These are phyloP conservation scores for Clivina fossor DNA, from an alignment of 2,888 invertebrate genomes.

Conservation along the genomic window DNA sequence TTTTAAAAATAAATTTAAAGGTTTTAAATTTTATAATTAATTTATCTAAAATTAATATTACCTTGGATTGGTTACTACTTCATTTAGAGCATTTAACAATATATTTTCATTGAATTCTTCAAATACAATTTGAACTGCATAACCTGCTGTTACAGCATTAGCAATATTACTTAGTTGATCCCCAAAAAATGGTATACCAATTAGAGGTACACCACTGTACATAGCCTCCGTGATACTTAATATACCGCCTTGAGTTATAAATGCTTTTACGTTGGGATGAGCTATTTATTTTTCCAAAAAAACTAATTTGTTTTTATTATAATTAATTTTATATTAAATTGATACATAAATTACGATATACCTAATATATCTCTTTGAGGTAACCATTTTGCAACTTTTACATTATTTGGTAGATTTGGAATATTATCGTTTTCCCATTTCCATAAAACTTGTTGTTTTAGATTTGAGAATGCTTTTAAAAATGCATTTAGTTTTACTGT, in stretches of 20 bases:
- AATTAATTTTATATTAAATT: background rate
- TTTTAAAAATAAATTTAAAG: too few species aligned
- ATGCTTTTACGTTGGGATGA: constrained; percentile 58
- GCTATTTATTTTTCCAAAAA: constrained; percentile 46
- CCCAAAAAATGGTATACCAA: constrained; percentile 56
- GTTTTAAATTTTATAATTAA: too few species aligned
- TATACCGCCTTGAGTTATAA: constrained; percentile 62
- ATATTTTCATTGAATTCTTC: constrained; percentile 51
- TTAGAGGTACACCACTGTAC: constrained; percentile 53
- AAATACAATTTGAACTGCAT: constrained; percentile 50
- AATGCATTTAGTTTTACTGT: constrained; percentile 41
- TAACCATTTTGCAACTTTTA: constrained; percentile 46
- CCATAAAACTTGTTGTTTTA: constrained; percentile 49
- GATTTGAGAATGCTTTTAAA: constrained; percentile 45
- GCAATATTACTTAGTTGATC: constrained; percentile 56
- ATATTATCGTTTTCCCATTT: constrained; percentile 48
- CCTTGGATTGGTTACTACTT: constrained; percentile 49
- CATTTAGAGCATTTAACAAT: constrained; percentile 49
- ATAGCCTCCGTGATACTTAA: constrained; percentile 60
- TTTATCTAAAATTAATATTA: constrained; percentile 38
- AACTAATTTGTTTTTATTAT: too few species aligned
- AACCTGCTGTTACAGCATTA: constrained; percentile 51
- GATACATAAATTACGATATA: constrained; percentile 28
- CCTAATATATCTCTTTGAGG: constrained; percentile 49
- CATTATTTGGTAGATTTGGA: constrained; percentile 44